These are phyloP conservation scores for Palloptera scutellata DNA, from an alignment of 2,888 invertebrate species.

Conservation along the genomic window DNA sequence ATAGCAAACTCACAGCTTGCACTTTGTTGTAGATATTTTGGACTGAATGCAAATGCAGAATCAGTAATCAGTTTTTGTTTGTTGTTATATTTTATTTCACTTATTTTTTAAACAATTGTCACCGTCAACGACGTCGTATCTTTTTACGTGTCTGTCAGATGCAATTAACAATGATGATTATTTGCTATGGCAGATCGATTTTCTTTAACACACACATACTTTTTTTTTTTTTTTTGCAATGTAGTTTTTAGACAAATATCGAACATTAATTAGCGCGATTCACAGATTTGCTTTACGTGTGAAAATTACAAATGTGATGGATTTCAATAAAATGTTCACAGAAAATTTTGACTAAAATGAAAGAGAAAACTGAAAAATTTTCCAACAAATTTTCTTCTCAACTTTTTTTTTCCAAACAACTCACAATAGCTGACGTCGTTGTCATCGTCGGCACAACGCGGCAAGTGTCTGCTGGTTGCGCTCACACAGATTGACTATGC, in stretches of 20 bases:
- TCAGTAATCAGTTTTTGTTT: too few species aligned
- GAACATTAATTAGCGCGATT: not conserved
- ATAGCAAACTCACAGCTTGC: too few species aligned
- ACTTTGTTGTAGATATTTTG: not conserved
- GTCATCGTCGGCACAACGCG: not conserved
- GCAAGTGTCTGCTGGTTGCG: not conserved
- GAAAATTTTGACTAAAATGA: conserved; percentile 27
- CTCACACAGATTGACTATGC: not conserved
- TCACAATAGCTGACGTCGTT: conserved; percentile 1
- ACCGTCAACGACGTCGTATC: not conserved
- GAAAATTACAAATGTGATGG: not conserved
- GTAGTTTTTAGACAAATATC: conserved; percentile 5
- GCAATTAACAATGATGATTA: not conserved
- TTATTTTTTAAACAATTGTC: not conserved
- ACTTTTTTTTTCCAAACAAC: not conserved
- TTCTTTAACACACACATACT: conserved; percentile 20
- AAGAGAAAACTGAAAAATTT: conserved; percentile 17
- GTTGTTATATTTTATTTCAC: not conserved
- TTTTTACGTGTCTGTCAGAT: too few species aligned
- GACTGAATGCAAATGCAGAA: not conserved
- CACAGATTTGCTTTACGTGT: not conserved
- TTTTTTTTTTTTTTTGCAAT: conserved; percentile 9
- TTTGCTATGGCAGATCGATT: conserved; percentile 30
- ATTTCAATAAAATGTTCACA: conserved; percentile 29
- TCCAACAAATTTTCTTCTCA: not conserved